A percentile compares a stretch with the other conserved stretches of the same genome.
Evolutionary conservation across 1,140 invertebrate species (phyloP).

Genomic region (Spodoptera frugiperda): DNA sequence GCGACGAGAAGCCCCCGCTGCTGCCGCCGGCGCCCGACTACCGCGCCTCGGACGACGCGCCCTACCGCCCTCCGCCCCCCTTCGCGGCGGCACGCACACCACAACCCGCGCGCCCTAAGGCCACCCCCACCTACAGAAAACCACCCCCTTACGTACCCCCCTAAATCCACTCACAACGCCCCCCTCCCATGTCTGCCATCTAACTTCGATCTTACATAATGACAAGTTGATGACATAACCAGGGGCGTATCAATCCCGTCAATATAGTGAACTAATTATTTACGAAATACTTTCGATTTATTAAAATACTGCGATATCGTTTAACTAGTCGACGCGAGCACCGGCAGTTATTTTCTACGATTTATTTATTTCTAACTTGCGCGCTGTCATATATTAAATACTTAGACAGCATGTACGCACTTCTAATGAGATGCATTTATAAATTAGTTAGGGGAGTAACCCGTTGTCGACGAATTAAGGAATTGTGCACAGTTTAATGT

Average conservation of each 20-base stretch:
- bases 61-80: slow-evolving; percentile 93
- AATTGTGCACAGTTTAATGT: slow-evolving; percentile 80
- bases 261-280: slow-evolving; percentile 7
- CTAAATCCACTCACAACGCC: slow-evolving; percentile 86
- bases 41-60: slow-evolving; percentile 86
- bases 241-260: not conserved
- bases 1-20: slow-evolving; percentile 96
- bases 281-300: slow-evolving; percentile 36
- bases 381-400: slow-evolving; percentile 22
- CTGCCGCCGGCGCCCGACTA: slow-evolving; percentile 88
- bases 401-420: slow-evolving; percentile 16
- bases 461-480: slow-evolving; percentile 72
- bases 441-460: slow-evolving; percentile 63
- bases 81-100: slow-evolving; percentile 91
- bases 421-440: slow-evolving; percentile 71
- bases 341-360: slow-evolving; percentile 22
- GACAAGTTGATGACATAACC: not conserved
- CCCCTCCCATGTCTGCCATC: slow-evolving; percentile 5
- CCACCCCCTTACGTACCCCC: slow-evolving; percentile 96
- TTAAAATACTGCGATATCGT: slow-evolving; percentile 25
- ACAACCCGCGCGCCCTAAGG: slow-evolving; percentile 88
- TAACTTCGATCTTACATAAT: not conserved
- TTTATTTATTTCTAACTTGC: slow-evolving; percentile 36
- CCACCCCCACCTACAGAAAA: slow-evolving; percentile 95
- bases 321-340: slow-evolving; percentile 38